phyloP scores from a whole-genome alignment of 2,113 vertebrate species.

The Plecotus auritus region DNA sequence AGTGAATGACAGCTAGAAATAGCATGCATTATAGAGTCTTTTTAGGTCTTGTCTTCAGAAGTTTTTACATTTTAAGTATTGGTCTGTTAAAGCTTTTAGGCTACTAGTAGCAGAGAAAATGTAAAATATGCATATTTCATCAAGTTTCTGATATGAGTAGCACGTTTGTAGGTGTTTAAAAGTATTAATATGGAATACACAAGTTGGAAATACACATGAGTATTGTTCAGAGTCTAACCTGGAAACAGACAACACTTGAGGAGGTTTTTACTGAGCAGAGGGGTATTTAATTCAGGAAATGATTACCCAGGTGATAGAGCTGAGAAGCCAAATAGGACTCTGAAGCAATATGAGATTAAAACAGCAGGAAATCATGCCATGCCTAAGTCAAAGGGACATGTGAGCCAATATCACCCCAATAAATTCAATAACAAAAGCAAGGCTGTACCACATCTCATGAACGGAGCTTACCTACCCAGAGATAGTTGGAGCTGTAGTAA shows the following conservation, averaged over 20 bases:
- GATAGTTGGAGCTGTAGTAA: not conserved
- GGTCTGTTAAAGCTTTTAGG: conserved; percentile 33
- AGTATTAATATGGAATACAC: not conserved
- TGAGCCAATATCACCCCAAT: not conserved
- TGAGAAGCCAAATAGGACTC: not conserved
- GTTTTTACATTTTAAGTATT: conserved; percentile 41
- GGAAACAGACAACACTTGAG: not conserved
- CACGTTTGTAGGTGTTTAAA: not conserved
- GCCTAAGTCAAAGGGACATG: not conserved
- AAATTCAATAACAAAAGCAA: not conserved
- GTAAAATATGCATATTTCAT: conserved; percentile 33
- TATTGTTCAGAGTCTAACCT: not conserved
- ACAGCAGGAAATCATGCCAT: not conserved
- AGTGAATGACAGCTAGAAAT: conserved; percentile 58
- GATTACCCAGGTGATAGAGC: not conserved
- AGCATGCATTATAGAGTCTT: conserved; percentile 52
- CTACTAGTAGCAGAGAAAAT: conserved; percentile 5
- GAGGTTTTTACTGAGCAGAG: not conserved
- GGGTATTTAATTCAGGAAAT: not conserved
- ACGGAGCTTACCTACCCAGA: not conserved
- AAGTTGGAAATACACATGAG: not conserved
- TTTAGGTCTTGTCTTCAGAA: conserved; percentile 47
- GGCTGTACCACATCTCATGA: not conserved
- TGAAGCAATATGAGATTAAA: not conserved
- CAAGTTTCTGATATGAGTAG: conserved; percentile 12